A percentile compares a stretch with the other conserved stretches of the same genome.
These are phyloP conservation scores for Rhinichthys osculus DNA, from an alignment of 2,797 vertebrate genomes.

Conservation along the genomic window DNA sequence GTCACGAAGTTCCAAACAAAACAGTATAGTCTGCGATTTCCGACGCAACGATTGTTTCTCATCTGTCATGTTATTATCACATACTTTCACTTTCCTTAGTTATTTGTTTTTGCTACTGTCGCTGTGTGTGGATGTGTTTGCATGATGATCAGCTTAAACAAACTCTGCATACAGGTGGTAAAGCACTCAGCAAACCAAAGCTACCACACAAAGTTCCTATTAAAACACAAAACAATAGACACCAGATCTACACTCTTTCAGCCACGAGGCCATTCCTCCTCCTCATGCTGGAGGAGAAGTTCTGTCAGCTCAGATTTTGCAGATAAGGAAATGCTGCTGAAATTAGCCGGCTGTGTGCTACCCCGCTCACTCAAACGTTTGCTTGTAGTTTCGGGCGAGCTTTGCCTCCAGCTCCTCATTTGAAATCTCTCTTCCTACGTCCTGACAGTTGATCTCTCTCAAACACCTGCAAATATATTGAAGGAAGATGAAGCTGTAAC, in stretches of 20 bases:
- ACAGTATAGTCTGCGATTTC: not conserved
- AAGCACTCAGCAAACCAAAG: conserved; percentile 11
- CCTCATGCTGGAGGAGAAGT: conserved; percentile 42
- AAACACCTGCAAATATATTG: not conserved
- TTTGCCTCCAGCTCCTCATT: conserved; percentile 32
- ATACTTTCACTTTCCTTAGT: conserved; percentile 1
- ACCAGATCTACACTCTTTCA: conserved; percentile 10
- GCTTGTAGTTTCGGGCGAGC: conserved; percentile 26
- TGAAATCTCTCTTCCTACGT: not conserved
- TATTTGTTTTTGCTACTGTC: conserved; percentile 21
- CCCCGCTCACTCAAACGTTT: conserved; percentile 40
- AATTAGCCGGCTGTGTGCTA: conserved; percentile 35
- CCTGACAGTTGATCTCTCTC: not conserved
- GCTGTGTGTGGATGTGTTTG: conserved; percentile 8
- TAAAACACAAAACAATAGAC: conserved; percentile 32
- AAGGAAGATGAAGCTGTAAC: not conserved
- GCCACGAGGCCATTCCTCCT: conserved; percentile 39
- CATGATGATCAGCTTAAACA: conserved; percentile 17
- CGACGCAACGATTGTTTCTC: no score
- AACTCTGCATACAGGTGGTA: conserved; percentile 19
- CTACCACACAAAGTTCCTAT: not conserved
- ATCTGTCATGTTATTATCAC: not conserved
- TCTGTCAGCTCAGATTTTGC: conserved; percentile 52
- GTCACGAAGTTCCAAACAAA: not conserved
- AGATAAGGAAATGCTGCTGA: conserved; percentile 52